Conservation (phyloP, 2,888 invertebrate genomes). For the Thecocarcelia acutangulata region DNA sequence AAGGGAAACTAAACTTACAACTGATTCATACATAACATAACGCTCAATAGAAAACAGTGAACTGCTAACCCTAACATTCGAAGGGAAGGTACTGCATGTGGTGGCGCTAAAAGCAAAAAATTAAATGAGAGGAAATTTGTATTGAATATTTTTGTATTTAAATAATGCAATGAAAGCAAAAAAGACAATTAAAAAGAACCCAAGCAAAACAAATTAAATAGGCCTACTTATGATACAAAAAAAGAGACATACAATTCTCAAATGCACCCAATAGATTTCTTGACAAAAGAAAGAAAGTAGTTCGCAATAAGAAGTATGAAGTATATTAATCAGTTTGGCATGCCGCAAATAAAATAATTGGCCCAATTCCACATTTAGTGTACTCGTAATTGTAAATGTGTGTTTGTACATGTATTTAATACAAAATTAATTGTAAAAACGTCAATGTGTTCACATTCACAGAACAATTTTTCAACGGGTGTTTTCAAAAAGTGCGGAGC, state of each 20-base stretch:
- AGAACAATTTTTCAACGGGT: no score
- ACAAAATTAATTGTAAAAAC: no score
- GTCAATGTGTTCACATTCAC: no score
- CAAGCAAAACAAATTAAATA: background rate
- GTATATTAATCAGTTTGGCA: no score
- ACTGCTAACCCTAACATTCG: slow-evolving; percentile 10
- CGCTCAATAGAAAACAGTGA: background rate
- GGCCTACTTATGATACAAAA: no score
- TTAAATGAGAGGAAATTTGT: slow-evolving; percentile 6
- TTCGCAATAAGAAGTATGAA: background rate
- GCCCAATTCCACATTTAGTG: background rate
- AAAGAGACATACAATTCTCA: background rate
- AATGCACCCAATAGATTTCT: background rate
- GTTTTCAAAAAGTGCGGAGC: no score
- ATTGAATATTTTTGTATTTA: slow-evolving; percentile 6
- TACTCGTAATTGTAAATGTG: background rate
- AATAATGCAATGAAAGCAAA: background rate
- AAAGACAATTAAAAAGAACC: background rate
- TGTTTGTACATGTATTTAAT: no score
- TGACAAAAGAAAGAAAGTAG: no score
- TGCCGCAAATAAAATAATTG: no score
- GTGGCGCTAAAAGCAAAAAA: slow-evolving; percentile 20
- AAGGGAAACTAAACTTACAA: no score
- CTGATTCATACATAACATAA: no score
- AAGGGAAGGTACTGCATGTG: background rate